phyloP scores from a whole-genome alignment of 1,140 invertebrate genomes.

The Hylaeus volcanicus region DNA sequence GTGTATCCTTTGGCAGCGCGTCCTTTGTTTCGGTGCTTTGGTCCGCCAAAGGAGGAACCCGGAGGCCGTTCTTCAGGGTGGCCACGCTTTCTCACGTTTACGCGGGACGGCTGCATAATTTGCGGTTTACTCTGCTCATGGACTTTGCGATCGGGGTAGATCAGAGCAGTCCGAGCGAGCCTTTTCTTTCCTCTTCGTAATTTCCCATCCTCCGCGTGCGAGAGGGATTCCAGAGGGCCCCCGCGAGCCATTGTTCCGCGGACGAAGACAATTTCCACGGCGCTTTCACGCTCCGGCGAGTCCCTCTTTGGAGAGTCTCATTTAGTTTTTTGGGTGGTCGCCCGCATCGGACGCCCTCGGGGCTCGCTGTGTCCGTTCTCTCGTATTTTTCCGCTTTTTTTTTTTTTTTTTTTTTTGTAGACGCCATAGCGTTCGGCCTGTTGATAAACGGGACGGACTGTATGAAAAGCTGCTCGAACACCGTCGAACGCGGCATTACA shows the following conservation, averaged over 20 bases:
- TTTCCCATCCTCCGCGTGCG: background rate
- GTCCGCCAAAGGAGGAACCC: too few species aligned
- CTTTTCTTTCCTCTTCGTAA: background rate
- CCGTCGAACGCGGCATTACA: background rate
- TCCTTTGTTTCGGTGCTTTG: too few species aligned
- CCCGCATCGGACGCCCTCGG: constrained; percentile 9
- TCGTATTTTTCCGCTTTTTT: background rate
- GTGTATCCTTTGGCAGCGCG: too few species aligned
- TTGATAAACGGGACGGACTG: background rate
- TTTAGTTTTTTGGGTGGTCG: constrained; percentile 23
- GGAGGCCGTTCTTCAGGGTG: background rate
- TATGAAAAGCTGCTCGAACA: too few species aligned
- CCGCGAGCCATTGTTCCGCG: constrained; percentile 18
- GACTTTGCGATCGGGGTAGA: background rate
- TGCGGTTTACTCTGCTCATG: background rate
- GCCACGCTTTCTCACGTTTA: background rate
- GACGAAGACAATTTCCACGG: constrained; percentile 48
- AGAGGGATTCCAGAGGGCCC: background rate
- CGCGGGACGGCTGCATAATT: background rate
- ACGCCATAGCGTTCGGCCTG: background rate
- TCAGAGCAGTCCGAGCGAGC: background rate
- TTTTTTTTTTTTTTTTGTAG: too few species aligned
- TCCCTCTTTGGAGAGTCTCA: constrained; percentile 24
- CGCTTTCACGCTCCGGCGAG: constrained; percentile 16
- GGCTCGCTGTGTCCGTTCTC: background rate